Evolutionary conservation across 2,797 vertebrate genomes (phyloP).

Genomic region (Sparidentex hasta): DNA sequence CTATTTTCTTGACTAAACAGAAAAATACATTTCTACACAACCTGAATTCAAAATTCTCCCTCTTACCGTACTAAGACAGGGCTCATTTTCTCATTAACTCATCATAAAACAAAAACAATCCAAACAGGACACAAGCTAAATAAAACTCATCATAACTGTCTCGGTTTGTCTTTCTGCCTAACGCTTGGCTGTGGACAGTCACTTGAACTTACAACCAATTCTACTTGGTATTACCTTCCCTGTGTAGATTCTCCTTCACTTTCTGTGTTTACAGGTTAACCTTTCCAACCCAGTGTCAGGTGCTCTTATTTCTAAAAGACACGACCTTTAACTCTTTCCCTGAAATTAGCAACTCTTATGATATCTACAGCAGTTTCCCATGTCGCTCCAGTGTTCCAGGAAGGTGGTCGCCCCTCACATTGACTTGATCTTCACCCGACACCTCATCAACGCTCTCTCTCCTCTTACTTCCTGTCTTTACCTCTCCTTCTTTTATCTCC

Average conservation of each 20-base stretch:
- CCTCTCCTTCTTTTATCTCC: slow-evolving; percentile 60
- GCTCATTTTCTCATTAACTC: too few relatives aligned
- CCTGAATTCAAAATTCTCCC: too few relatives aligned
- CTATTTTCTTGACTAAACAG: too few relatives aligned
- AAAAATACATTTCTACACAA: too few relatives aligned
- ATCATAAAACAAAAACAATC: too few relatives aligned
- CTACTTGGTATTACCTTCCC: too few relatives aligned
- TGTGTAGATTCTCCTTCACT: background rate
- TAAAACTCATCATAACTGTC: too few relatives aligned
- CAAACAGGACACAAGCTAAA: too few relatives aligned
- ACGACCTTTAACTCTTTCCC: slow-evolving; percentile 31
- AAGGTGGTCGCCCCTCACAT: slow-evolving; percentile 41
- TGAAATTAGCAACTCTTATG: slow-evolving; percentile 46
- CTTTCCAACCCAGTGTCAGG: background rate
- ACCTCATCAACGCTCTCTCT: slow-evolving; percentile 62
- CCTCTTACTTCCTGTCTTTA: slow-evolving; percentile 43
- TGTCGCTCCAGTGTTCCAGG: slow-evolving; percentile 43
- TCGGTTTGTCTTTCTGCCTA: too few relatives aligned
- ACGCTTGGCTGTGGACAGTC: too few relatives aligned
- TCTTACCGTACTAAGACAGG: too few relatives aligned
- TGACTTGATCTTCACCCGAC: slow-evolving; percentile 60
- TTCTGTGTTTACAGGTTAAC: background rate
- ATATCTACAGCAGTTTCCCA: slow-evolving; percentile 55
- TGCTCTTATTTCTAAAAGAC: background rate
- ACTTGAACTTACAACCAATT: too few relatives aligned